Conservation (phyloP, 2,888 invertebrate genomes). For the Ligdia adustata region DNA sequence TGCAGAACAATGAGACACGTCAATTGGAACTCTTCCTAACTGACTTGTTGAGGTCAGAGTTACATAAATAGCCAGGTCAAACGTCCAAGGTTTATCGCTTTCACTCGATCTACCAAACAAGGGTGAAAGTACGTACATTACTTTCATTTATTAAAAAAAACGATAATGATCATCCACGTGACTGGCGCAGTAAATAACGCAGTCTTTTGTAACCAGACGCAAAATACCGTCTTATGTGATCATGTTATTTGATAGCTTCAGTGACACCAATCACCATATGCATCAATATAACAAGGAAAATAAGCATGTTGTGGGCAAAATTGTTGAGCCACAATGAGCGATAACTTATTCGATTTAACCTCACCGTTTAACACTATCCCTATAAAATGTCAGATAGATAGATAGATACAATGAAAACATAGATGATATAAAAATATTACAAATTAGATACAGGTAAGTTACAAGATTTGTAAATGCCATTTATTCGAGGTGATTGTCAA, state of each 20-base stretch:
- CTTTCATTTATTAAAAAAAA: slow-evolving; percentile 11
- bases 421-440: too few species aligned
- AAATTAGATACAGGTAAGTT: too few species aligned
- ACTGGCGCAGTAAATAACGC: too few species aligned
- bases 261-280: neutral
- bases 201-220: neutral
- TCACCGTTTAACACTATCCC: too few species aligned
- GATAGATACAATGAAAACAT: too few species aligned
- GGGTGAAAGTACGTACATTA: slow-evolving; percentile 10
- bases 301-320: slow-evolving; percentile 8
- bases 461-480: too few species aligned
- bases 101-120: slow-evolving; percentile 14
- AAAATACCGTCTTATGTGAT: neutral
- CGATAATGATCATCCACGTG: too few species aligned
- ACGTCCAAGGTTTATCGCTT: slow-evolving; percentile 13
- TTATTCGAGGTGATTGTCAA: too few species aligned
- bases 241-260: slow-evolving; percentile 3
- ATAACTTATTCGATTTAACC: slow-evolving; percentile 12
- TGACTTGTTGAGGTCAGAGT: slow-evolving; percentile 3
- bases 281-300: slow-evolving; percentile 1
- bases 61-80: slow-evolving; percentile 9
- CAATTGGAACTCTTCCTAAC: neutral
- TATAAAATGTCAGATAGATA: too few species aligned
- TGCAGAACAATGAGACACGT: slow-evolving; percentile 6
- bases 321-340: slow-evolving; percentile 2